Base-by-base conservation (phyloP, 2,797 vertebrate species). In the Cryptoblepharus egeriae region DNA sequence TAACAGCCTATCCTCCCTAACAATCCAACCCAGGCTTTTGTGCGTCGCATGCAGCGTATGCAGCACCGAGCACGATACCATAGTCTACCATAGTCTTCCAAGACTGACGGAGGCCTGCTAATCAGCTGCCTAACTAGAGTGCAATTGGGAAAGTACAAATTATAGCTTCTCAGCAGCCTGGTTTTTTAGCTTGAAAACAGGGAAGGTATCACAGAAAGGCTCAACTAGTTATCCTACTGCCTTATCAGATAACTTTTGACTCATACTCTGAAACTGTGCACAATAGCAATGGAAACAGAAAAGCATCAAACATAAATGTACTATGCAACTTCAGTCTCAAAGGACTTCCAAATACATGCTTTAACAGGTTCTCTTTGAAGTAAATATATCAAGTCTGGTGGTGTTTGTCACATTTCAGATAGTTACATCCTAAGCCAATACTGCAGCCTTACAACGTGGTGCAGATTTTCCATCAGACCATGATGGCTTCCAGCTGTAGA, bases 171-270 rank as follows among this genome's bases (percentile, higher is more conserved):
- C 81, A 78, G 57, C 30, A 75, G 58, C 11, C 32, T 3, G n/a
- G 18, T 58, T 49, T 58, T 64, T 13, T 13, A 79, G 70, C 61
- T 6, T 75, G 35, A 70, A 52, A 52, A 58, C 39, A 28, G 37
- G 0, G 5, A 72, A 81, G 1, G 18, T 49, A 81, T 74, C 1
- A 16, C 35, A 81, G 65, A 77, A 28, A 30, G 55, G 0, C 1
- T 75, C 63, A 5, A 28, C 22, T 0, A 26, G 45, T 13, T 45
- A 73, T 15, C 13, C 58, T 69, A 68, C 2, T 61, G 22, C 63
- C 55, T 67, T 68, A 73, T 74, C 82, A 35, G 69, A 65, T 52
- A 77, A 10, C 39, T 74, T 64, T 73, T 81, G n/a, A 68, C n/a
- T 49, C 35, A 2, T 64, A 57, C 55, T 57, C 52, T 15, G 32